A percentile compares a stretch with the other conserved stretches of the same genome.
Conservation (phyloP, 2,888 invertebrate genomes). For the Plagiodera versicolora region DNA sequence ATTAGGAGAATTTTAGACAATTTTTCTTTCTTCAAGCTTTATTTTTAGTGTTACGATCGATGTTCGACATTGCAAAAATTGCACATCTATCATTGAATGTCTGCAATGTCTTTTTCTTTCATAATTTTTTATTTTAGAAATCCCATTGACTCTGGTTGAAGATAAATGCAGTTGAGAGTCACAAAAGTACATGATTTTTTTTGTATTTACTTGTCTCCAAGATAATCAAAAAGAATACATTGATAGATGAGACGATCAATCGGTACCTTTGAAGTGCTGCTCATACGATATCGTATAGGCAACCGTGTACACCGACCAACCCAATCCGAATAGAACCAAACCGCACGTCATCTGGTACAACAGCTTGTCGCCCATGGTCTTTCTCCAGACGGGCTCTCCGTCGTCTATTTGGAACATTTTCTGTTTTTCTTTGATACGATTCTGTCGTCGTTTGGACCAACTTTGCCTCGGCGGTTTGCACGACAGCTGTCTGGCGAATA, state of each 20-base stretch:
- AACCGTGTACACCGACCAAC: slow-evolving; percentile 9
- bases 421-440: slow-evolving; percentile 12
- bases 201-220: too few species aligned
- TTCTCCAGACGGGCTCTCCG: slow-evolving; percentile 17
- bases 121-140: too few species aligned
- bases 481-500: background rate
- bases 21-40: too few species aligned
- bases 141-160: too few species aligned
- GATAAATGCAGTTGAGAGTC: too few species aligned
- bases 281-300: slow-evolving; percentile 10
- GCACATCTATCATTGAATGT: too few species aligned
- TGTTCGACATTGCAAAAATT: too few species aligned
- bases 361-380: slow-evolving; percentile 6
- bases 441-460: background rate
- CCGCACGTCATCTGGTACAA: background rate
- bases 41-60: too few species aligned
- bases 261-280: slow-evolving; percentile 12
- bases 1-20: too few species aligned
- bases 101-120: too few species aligned
- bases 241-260: background rate
- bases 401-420: slow-evolving; percentile 18
- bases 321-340: background rate
- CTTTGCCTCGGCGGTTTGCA: background rate
- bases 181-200: too few species aligned
- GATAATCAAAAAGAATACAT: too few species aligned